phyloP scores from a whole-genome alignment of 2,888 invertebrate species.

The Bibio marci region DNA sequence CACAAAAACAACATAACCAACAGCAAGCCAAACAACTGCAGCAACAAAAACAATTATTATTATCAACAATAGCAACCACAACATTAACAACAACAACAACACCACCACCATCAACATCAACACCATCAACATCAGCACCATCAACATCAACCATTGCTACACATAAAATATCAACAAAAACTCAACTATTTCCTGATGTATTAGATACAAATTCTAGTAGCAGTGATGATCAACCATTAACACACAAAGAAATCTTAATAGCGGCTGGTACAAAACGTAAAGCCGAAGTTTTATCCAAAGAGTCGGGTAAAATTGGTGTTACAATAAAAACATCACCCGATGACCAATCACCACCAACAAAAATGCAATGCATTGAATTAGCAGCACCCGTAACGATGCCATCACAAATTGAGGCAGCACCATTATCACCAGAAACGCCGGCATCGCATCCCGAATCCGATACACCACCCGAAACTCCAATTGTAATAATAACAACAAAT shows the following conservation, averaged over 20 bases:
- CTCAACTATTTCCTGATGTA: too few species aligned
- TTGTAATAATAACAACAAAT: conserved; percentile 5
- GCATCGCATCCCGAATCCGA: conserved; percentile 28
- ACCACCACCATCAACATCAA: not conserved
- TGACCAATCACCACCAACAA: conserved; percentile 18
- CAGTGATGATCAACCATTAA: conserved; percentile 39
- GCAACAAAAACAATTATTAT: too few species aligned
- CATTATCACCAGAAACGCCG: conserved; percentile 29
- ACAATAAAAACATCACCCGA: conserved; percentile 59
- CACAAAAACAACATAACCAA: not conserved
- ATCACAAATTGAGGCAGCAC: conserved; percentile 20
- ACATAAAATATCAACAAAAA: too few species aligned
- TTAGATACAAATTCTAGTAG: conserved; percentile 40
- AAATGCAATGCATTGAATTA: conserved; percentile 26
- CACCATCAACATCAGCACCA: conserved; percentile 1
- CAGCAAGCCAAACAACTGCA: not conserved
- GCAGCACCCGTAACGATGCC: conserved; percentile 26
- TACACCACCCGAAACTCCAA: conserved; percentile 14
- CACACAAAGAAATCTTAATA: too few species aligned
- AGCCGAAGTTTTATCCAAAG: conserved; percentile 69
- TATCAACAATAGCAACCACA: not conserved
- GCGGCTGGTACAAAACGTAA: conserved; percentile 57
- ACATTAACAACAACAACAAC: not conserved
- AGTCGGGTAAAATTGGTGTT: conserved; percentile 80
- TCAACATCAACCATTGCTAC: too few species aligned